Evolutionary conservation across 1,140 invertebrate species (phyloP), one percentile per base, ranked within the genome.

Genomic region (Samia ricini): DNA sequence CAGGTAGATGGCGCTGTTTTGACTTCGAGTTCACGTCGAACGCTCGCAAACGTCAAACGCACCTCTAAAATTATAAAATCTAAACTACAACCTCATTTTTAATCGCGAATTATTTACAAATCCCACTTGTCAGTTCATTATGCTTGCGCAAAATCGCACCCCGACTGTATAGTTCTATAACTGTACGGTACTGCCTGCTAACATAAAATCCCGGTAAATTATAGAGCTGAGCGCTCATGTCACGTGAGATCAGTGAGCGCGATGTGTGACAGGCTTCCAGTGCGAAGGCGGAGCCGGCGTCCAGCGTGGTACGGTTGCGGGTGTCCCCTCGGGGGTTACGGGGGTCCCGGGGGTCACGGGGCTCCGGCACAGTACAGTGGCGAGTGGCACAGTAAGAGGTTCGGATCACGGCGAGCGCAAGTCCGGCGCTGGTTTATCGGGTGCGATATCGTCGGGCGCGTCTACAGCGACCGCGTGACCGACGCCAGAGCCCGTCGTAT

Each of bases 351-450:
- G 33, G 33, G 33, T 8, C 33, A 15, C 33, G 33, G 33, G 7
- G 7, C 7, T 15, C 33, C 33, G 33, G 33, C 15, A 15, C 33
- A 36, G n/a, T 15, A 15, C 15, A 15, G 33, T 15, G 15, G 33
- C 61, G 60, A 70, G 74, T 29, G 72, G 56, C 48, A 52, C 63
- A 26, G 63, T 56, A 26, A 19, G 72, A 75, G 58, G 58, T 61
- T 61, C 56, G 75, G 76, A 88, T 85, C 85, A 89, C 80, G 88
- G 88, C 24, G 90, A 91, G 68, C 86, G 85, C 72, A 90, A 74
- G 63, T 89, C 88, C 7, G 86, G 79, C 55, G 81, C 80, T 6
- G 80, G 77, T 55, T 88, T 89, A 66, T 88, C 87, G 15, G 85
- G 85, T 29, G 87, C 84, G 64, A 87, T 74, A 57, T 88, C 83